These are phyloP conservation scores for Hyperopisus bebe DNA, from an alignment of 2,113 vertebrate species.

Conservation along the genomic window DNA sequence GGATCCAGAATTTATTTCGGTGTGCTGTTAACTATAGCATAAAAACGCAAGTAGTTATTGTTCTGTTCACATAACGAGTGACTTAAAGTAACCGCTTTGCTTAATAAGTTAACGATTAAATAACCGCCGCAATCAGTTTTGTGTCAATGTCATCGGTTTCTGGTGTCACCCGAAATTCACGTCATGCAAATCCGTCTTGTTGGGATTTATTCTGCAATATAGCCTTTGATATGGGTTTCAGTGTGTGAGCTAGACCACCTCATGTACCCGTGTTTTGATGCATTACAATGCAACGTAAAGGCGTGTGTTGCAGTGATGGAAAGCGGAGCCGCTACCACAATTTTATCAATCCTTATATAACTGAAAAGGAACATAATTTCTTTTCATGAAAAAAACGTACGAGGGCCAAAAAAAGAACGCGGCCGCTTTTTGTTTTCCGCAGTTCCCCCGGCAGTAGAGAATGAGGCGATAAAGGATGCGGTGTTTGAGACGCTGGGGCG, in stretches of 20 bases:
- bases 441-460: conserved; percentile 54
- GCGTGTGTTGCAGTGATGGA: conserved; percentile 26
- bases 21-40: not conserved
- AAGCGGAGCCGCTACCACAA: conserved; percentile 24
- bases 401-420: conserved; percentile 15
- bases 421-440: conserved; percentile 33
- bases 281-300: conserved; percentile 9
- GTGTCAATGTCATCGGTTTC: not conserved
- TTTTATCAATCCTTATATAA: conserved; percentile 26
- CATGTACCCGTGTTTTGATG: not conserved
- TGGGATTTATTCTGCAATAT: not conserved
- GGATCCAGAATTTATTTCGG: not conserved
- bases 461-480: conserved; percentile 58
- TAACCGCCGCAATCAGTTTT: not conserved
- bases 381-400: conserved; percentile 15
- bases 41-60: not conserved
- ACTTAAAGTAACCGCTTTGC: not conserved
- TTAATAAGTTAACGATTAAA: not conserved
- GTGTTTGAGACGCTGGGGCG: conserved; percentile 52
- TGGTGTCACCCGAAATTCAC: not conserved
- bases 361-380: conserved; percentile 16
- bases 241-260: not conserved
- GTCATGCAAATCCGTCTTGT: not conserved
- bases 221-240: not conserved
- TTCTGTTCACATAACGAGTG: not conserved